Evolutionary conservation across 2,113 vertebrate species (phyloP).

Genomic region (Eonycteris spelaea): DNA sequence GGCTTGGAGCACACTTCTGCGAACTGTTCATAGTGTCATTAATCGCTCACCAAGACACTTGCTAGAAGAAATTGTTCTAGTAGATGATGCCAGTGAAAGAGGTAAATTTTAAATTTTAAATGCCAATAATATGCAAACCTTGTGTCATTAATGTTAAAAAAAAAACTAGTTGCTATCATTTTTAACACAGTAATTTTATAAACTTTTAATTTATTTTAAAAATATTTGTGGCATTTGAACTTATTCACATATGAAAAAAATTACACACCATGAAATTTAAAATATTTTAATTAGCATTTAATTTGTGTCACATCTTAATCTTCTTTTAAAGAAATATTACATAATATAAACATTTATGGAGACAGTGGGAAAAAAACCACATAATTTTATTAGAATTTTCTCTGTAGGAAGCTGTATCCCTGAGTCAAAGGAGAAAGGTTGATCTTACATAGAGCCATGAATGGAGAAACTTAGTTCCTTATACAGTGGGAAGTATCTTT

Average conservation of each 20-base stretch:
- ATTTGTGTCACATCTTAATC: constrained; percentile 30
- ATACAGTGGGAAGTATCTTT: not conserved
- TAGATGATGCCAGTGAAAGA: constrained; percentile 98
- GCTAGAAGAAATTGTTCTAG: constrained; percentile 96
- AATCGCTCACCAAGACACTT: constrained; percentile 94
- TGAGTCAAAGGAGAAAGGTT: not conserved
- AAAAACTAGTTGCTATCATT: constrained; percentile 16
- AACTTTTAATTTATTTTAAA: constrained; percentile 25
- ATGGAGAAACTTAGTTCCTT: not conserved
- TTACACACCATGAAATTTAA: not conserved
- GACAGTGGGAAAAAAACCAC: not conserved
- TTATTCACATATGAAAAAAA: constrained; percentile 25
- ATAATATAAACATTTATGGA: constrained; percentile 12
- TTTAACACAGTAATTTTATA: constrained; percentile 39
- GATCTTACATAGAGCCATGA: not conserved
- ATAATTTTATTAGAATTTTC: constrained; percentile 31
- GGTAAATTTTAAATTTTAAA: constrained; percentile 80
- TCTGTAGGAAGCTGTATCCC: not conserved
- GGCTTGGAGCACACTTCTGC: constrained; percentile 96
- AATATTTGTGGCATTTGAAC: constrained; percentile 37
- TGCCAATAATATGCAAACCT: not conserved
- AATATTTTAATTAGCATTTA: constrained; percentile 39
- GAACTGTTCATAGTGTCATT: constrained; percentile 97
- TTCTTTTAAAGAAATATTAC: constrained; percentile 45
- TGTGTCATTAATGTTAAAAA: constrained; percentile 17